Percentiles rank a stretch among this genome's conserved stretches.
These are phyloP conservation scores for Yoshiicerus persimilis DNA, from an alignment of 1,140 invertebrate genomes.

Conservation along the genomic window DNA sequence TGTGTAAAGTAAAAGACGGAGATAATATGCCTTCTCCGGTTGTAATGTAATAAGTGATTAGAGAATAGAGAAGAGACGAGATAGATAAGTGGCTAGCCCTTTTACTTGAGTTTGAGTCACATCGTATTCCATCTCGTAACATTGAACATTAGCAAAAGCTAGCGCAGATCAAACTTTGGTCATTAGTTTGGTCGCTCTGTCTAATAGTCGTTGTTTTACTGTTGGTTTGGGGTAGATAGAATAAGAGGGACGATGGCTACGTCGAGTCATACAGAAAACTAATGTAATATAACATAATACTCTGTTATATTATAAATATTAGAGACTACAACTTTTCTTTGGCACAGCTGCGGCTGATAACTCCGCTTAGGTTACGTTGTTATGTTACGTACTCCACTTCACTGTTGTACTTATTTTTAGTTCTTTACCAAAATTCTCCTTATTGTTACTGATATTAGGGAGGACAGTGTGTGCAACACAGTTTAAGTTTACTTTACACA, in stretches of 20 bases:
- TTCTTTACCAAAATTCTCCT: not conserved
- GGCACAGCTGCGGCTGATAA: constrained; percentile 6
- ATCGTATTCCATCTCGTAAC: not conserved
- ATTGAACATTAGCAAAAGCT: not conserved
- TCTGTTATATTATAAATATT: not conserved
- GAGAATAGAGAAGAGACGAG: not conserved
- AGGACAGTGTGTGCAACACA: not conserved
- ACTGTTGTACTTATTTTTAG: not conserved
- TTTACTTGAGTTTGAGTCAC: not conserved
- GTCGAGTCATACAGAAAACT: not conserved
- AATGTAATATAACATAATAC: not conserved
- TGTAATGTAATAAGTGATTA: constrained; percentile 11
- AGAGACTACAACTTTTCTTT: not conserved
- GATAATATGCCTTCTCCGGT: not conserved
- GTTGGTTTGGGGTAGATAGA: not conserved
- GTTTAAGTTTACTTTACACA: not conserved
- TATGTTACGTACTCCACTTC: not conserved
- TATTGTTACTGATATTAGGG: too few relatives aligned
- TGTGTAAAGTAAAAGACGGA: not conserved
- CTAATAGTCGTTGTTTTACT: constrained; percentile 11
- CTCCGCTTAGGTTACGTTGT: not conserved
- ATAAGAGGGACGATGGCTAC: not conserved
- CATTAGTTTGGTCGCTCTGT: constrained; percentile 14
- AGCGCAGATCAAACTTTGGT: constrained; percentile 28
- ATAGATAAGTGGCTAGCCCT: not conserved